Percentiles rank a stretch among this genome's conserved stretches.
These are phyloP conservation scores for Ondatra zibethicus DNA, from an alignment of 2,113 vertebrate species.

Conservation along the genomic window DNA sequence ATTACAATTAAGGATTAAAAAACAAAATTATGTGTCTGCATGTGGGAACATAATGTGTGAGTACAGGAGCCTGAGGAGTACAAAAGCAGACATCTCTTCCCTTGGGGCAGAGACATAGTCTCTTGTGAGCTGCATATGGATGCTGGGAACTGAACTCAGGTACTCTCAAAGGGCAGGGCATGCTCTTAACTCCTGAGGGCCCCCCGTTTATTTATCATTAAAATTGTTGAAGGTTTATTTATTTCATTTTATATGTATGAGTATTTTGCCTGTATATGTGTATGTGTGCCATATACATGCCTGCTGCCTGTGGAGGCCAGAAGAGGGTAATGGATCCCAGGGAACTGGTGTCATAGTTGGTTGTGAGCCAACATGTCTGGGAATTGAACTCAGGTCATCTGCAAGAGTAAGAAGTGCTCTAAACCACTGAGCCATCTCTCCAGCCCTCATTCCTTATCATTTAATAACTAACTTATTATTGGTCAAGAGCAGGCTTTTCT, in stretches of 20 bases:
- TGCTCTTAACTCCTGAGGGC: background rate
- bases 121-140: background rate
- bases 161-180: background rate
- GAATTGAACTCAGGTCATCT: background rate
- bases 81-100: background rate
- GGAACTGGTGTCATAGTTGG: background rate
- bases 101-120: background rate
- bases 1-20: background rate
- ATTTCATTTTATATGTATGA: background rate
- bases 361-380: background rate
- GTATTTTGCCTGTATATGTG: background rate
- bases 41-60: too few relatives aligned
- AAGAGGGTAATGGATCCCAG: background rate
- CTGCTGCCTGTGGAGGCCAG: background rate
- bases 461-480: constrained; percentile 5
- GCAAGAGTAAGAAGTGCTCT: background rate
- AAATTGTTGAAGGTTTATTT: background rate
- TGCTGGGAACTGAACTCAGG: background rate
- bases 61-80: background rate
- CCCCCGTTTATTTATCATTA: background rate
- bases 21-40: background rate
- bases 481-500: background rate
- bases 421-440: background rate
- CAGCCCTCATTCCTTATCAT: background rate
- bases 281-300: background rate